Evolutionary conservation across 1,140 invertebrate species (phyloP), one percentile per base, ranked within the genome.

Genomic region (Drosophila mojavensis): DNA sequence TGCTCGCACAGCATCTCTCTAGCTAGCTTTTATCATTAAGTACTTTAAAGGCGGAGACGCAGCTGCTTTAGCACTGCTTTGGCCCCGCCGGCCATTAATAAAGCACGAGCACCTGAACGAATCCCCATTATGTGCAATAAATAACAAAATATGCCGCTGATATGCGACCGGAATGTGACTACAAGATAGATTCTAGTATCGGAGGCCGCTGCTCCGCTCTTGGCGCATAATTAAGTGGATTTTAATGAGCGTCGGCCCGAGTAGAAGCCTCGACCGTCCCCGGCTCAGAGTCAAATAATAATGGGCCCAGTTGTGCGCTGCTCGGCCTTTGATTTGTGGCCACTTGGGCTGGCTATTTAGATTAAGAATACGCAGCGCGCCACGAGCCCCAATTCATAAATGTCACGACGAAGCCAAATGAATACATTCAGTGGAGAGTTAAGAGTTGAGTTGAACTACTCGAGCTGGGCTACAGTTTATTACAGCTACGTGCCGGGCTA

Each of bases 51-150:
- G 51, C 59, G 2, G 20, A 6, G 33, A 33, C 10, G 20, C 15
- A 53, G 61, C 10, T 47, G 20, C 39, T 68, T 65, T 39, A 58
- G 45, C 59, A 68, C 62, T 36, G n/a, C n/a, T n/a, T n/a, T 58
- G 58, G 20, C 55, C 55, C 20, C 13, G 47, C 30, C 17, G 39
- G 5, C 13, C 41, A 81, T 78, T 74, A 78, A 81, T 78, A 74
- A 70, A 17, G 60, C 15, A 24, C 33, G 36, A 55, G 47, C 15
- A 78, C 55, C 79, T 74, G 80, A 79, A 71, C 48, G 65, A 53
- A 75, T 81, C 71, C 81, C 84, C 89, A 89, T 89, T 89, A 78
- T 72, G 70, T 55, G 74, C 71, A 84, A 89, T 89, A 88, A 88
- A 88, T 88, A 75, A 80, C 67, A 54, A 75, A 69, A 79, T 62